These are phyloP conservation scores for Barbus barbus DNA, from an alignment of 2,113 vertebrate species.

Conservation along the genomic window DNA sequence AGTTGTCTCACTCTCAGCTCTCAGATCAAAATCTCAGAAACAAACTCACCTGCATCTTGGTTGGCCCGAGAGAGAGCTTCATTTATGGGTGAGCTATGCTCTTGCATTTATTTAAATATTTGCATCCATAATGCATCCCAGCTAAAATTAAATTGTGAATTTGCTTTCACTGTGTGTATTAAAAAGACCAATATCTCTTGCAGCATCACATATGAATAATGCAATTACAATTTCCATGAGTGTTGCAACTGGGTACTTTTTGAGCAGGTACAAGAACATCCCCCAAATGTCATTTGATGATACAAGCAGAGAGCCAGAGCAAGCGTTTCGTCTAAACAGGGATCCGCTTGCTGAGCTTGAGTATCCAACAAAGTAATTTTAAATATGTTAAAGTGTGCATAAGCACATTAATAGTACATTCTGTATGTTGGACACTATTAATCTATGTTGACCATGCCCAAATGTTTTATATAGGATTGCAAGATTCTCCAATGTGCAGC, in stretches of 20 bases:
- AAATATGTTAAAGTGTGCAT: neutral
- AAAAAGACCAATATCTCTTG: too few species aligned
- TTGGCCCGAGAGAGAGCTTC: too few species aligned
- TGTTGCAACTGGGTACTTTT: neutral
- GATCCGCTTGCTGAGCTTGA: conserved; percentile 87
- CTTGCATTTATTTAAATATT: too few species aligned
- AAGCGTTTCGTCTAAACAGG: conserved; percentile 89
- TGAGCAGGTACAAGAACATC: conserved; percentile 89
- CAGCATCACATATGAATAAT: neutral
- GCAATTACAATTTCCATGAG: neutral
- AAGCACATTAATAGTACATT: neutral
- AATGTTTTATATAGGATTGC: conserved; percentile 79
- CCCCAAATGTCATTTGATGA: conserved; percentile 98
- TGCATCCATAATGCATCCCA: too few species aligned
- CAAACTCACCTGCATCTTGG: too few species aligned
- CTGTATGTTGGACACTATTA: neutral
- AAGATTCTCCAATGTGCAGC: conserved; percentile 89
- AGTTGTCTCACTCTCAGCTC: too few species aligned
- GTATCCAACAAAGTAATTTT: conserved; percentile 90
- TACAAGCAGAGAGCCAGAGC: conserved; percentile 87
- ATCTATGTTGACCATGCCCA: neutral
- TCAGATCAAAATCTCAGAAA: too few species aligned
- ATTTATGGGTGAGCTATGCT: too few species aligned
- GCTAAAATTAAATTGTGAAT: too few species aligned
- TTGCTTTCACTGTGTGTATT: too few species aligned